Evolutionary conservation across 1,140 invertebrate species (phyloP).

Genomic region (Tetragonula clypearis): DNA sequence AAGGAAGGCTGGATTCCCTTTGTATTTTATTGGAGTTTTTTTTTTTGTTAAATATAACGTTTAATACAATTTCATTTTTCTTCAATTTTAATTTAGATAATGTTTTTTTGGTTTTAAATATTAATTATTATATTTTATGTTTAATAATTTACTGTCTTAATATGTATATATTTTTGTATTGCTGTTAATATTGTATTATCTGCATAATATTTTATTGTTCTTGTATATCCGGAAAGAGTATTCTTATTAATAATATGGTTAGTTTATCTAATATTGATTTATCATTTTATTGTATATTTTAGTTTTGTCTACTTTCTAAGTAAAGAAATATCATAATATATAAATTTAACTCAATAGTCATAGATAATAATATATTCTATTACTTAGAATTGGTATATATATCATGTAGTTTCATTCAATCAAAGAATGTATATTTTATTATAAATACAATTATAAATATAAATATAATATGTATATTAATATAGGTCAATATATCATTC

Average conservation of each 20-base stretch:
- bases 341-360: too few species aligned
- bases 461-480: neutral
- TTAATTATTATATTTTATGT: neutral
- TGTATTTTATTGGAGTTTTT: neutral
- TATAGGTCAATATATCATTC: constrained; percentile 87
- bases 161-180: neutral
- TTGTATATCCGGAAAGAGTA: too few species aligned
- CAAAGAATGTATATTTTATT: neutral
- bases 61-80: neutral
- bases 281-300: too few species aligned
- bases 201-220: too few species aligned
- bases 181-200: neutral
- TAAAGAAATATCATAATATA: too few species aligned
- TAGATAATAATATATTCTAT: too few species aligned
- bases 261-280: too few species aligned
- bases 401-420: too few species aligned
- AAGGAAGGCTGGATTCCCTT: too few species aligned
- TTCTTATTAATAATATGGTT: neutral
- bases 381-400: too few species aligned
- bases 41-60: neutral
- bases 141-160: neutral
- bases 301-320: too few species aligned
- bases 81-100: neutral
- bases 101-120: neutral
- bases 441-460: neutral